Evolutionary conservation across 1,140 invertebrate genomes (phyloP), one percentile per base, ranked within the genome.

Genomic region (Drosophila kohkoa): DNA sequence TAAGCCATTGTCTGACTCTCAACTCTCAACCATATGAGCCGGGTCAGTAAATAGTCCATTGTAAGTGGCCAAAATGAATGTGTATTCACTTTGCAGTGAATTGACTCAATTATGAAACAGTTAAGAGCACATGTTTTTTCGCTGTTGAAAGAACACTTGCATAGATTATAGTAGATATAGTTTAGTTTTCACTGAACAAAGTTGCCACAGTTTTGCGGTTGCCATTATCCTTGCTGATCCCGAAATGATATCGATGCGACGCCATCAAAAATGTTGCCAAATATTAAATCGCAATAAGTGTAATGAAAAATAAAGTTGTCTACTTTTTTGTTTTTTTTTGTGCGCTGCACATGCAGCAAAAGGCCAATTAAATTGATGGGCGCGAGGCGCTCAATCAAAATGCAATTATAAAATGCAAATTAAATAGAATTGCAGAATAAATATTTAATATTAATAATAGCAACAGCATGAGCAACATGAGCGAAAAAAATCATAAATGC

Each of bases 391-490:
- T 73, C 79, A 82, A 86, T 87, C 83, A 77, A 79, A 89, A 81
- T 78, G 77, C 77, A 88, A 88, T 88, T 88, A 88, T 81, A 73
- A 76, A 88, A 88, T 80, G 83, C 80, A 88, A 88, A 89, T 83
- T 83, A 89, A 88, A 88, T 86, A 88, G 79, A 89, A 89, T 80
- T 73, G 82, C 74, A 81, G 83, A 88, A 89, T 88, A 88, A 88
- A 88, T 89, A 88, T 88, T 88, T 89, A 89, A 88, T 88, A 83
- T 89, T 78, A 88, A 89, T 89, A 89, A 81, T 55, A 83, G 63
- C 45, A 52, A 64, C 59, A 74, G 60, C 32, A 64, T 32, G 48
- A 79, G 35, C 52, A 68, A 60, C 28, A 66, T 60, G 48, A 75
- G 10, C 46, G n/a, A 52, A 15, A 41, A 62, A 57, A 72, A 68